Percentiles rank a stretch among this genome's conserved stretches.
These are phyloP conservation scores for Oopsacas minuta DNA, from an alignment of 37 sponge, comb jelly and placozoan genomes.

Conservation along the genomic window DNA sequence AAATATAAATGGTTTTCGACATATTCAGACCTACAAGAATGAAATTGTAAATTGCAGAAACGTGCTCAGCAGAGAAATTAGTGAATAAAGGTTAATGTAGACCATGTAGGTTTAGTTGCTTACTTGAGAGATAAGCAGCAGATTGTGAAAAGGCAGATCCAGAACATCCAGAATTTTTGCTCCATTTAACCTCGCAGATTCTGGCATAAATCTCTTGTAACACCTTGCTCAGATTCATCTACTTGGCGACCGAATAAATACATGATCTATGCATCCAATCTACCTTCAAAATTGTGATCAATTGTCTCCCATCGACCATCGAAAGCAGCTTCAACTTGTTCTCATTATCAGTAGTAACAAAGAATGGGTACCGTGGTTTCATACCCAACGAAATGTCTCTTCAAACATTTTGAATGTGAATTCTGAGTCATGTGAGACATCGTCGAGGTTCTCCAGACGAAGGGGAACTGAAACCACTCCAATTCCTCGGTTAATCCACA, in stretches of 20 bases:
- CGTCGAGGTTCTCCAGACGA: slow-evolving; percentile 18
- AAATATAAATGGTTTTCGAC: background rate
- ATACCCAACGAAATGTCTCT: background rate
- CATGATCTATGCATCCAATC: slow-evolving; percentile 18
- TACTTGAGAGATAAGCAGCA: slow-evolving; percentile 4
- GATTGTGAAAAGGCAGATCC: slow-evolving; percentile 4
- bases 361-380: slow-evolving; percentile 19
- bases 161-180: slow-evolving; percentile 4
- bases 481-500: slow-evolving; percentile 9
- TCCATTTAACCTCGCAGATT: slow-evolving; percentile 12
- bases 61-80: background rate
- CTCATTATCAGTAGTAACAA: slow-evolving; percentile 13
- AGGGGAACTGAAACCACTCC: slow-evolving; percentile 15
- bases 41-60: background rate
- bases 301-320: slow-evolving; percentile 11
- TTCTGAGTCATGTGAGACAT: background rate
- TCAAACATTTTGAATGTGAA: slow-evolving; percentile 12
- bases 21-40: slow-evolving; percentile 12
- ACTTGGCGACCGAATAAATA: slow-evolving; percentile 4
- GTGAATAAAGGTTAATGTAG: background rate
- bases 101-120: background rate
- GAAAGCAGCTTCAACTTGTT: slow-evolving; percentile 18
- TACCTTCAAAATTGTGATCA: slow-evolving; percentile 9
- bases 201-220: slow-evolving; percentile 13
- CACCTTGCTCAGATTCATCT: slow-evolving; percentile 9